These are phyloP conservation scores for Heliopora coerulea DNA, from an alignment of 92 coral and sea anemone genomes.

Conservation along the genomic window DNA sequence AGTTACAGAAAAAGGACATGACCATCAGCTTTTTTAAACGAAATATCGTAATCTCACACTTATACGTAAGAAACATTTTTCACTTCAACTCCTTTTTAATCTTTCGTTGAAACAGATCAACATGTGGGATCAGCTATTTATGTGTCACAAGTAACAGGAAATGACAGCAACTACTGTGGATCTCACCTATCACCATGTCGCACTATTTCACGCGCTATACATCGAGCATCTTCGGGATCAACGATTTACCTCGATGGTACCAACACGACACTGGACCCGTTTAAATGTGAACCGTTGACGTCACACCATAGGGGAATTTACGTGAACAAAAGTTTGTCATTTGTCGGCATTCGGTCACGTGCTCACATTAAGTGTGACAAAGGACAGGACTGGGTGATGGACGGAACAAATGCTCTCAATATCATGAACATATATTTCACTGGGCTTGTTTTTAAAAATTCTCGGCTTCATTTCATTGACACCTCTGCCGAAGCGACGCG, in stretches of 20 bases:
- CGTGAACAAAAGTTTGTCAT: slow-evolving; percentile 32
- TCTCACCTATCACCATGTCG: slow-evolving; percentile 38
- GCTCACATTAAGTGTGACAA: slow-evolving; percentile 36
- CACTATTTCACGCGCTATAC: slow-evolving; percentile 33
- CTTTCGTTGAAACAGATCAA: too few relatives aligned
- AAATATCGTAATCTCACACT: too few relatives aligned
- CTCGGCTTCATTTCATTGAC: slow-evolving; percentile 42
- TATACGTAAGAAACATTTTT: too few relatives aligned
- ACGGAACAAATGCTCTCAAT: slow-evolving; percentile 16
- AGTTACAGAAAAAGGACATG: too few relatives aligned
- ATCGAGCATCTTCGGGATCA: slow-evolving; percentile 11
- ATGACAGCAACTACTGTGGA: slow-evolving; percentile 35
- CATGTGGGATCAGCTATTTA: background rate
- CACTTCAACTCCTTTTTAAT: too few relatives aligned
- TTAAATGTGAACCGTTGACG: slow-evolving; percentile 28
- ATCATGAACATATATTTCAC: slow-evolving; percentile 20
- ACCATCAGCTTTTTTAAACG: too few relatives aligned
- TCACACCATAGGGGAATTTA: slow-evolving; percentile 36
- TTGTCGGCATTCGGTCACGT: slow-evolving; percentile 39
- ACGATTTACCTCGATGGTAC: slow-evolving; percentile 47
- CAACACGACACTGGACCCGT: slow-evolving; percentile 34
- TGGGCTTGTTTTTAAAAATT: slow-evolving; percentile 30
- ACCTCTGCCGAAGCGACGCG: slow-evolving; percentile 13
- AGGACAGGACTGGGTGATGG: slow-evolving; percentile 32
- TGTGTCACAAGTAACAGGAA: slow-evolving; percentile 11